Percentiles rank a stretch among this genome's conserved stretches.
Evolutionary conservation across 2,113 vertebrate genomes (phyloP).

Genomic region (Burhinus oedicnemus): DNA sequence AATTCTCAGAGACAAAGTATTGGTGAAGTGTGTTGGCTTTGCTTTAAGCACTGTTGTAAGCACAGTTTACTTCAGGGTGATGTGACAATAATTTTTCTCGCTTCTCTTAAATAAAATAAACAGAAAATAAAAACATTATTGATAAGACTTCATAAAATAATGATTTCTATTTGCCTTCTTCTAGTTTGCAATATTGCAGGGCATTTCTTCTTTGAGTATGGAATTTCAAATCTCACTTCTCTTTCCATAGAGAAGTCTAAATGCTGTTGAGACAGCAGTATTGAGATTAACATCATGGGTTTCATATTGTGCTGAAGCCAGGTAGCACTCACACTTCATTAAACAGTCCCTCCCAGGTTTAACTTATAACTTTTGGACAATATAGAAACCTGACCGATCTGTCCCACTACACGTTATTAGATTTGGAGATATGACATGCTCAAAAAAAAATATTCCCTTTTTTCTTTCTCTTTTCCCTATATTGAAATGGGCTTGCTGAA

Average conservation of each 20-base stretch:
- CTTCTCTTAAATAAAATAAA: neutral
- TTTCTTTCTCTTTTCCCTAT: neutral
- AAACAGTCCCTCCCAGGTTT: neutral
- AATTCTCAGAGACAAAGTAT: neutral
- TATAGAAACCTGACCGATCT: neutral
- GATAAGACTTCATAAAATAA: neutral
- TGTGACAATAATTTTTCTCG: rapidly evolving
- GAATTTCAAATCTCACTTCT: neutral
- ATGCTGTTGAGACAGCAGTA: neutral
- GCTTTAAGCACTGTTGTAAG: neutral
- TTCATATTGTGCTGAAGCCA: neutral
- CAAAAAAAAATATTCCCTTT: neutral
- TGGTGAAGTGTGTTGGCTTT: neutral
- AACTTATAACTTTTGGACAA: neutral
- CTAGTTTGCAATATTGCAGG: neutral
- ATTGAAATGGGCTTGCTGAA: slow-evolving; percentile 28
- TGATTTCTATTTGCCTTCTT: neutral
- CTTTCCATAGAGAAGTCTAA: neutral
- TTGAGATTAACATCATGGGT: neutral
- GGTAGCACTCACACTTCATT: neutral
- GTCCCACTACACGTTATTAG: neutral
- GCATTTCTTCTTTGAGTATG: neutral
- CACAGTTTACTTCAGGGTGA: neutral
- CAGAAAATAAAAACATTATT: neutral
- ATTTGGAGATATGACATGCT: neutral